These are phyloP conservation scores for Linnaemya tessellans DNA, from an alignment of 2,888 invertebrate species.

Conservation along the genomic window DNA sequence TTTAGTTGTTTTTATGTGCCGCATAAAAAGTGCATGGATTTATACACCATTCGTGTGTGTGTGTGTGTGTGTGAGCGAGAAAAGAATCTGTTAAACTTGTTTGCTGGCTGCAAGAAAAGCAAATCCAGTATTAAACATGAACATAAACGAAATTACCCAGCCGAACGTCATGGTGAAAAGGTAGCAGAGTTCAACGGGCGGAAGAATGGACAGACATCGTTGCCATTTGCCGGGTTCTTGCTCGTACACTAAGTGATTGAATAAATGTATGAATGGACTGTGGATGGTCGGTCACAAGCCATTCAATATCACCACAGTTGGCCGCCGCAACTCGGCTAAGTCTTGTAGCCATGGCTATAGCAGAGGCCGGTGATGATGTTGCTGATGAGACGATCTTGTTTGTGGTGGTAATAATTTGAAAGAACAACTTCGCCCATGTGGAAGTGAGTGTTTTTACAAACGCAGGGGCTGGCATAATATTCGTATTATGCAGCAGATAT, in stretches of 20 bases:
- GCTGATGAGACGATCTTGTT: slow-evolving; percentile 11
- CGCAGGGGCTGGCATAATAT: background rate
- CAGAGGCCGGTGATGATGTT: slow-evolving; percentile 1
- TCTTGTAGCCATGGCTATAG: background rate
- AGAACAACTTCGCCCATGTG: slow-evolving; percentile 1
- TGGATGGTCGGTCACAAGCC: slow-evolving; percentile 39
- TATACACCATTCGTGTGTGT: slow-evolving; percentile 46
- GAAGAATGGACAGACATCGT: background rate
- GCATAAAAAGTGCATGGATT: slow-evolving; percentile 58
- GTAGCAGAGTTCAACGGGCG: background rate
- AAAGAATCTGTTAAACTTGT: slow-evolving; percentile 63
- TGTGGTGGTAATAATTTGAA: slow-evolving; percentile 42
- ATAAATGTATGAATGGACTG: slow-evolving; percentile 49
- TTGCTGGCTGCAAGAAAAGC: slow-evolving; percentile 34
- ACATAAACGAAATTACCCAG: background rate
- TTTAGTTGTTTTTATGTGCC: slow-evolving; percentile 54
- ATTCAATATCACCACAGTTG: slow-evolving; percentile 40
- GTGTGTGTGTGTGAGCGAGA: background rate
- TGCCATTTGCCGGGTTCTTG: background rate
- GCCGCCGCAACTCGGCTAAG: background rate
- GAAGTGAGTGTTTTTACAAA: background rate
- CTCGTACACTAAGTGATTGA: slow-evolving; percentile 45
- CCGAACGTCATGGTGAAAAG: background rate
- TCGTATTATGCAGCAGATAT: slow-evolving; percentile 4
- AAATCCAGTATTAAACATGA: background rate